These are phyloP conservation scores for Hesperophylax magnus DNA, from an alignment of 1,140 invertebrate genomes.

Conservation along the genomic window DNA sequence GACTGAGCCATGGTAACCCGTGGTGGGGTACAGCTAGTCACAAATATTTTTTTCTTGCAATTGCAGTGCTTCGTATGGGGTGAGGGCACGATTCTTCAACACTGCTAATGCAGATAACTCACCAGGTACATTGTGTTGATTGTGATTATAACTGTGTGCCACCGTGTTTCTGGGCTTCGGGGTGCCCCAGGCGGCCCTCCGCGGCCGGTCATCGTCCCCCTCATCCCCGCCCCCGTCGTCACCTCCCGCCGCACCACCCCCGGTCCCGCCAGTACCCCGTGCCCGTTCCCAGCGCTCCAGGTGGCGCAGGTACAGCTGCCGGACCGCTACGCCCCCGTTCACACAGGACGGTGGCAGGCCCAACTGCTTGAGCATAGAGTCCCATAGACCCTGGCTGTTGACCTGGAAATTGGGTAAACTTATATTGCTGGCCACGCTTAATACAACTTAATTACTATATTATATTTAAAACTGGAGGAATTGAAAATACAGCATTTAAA, in stretches of 20 bases:
- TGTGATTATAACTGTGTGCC: conserved; percentile 86
- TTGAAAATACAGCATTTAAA: too few relatives aligned
- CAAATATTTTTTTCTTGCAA: too few relatives aligned
- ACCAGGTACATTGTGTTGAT: conserved; percentile 86
- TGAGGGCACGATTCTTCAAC: too few relatives aligned
- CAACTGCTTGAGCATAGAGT: conserved; percentile 83
- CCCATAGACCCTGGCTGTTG: conserved; percentile 89
- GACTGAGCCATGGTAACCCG: too few relatives aligned
- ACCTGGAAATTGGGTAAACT: conserved; percentile 81
- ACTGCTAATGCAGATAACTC: background rate
- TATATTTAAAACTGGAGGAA: too few relatives aligned
- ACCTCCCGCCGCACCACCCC: conserved; percentile 79
- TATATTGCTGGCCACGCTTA: too few relatives aligned
- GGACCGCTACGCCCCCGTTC: conserved; percentile 89
- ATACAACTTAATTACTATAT: too few relatives aligned
- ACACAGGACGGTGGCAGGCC: conserved; percentile 84
- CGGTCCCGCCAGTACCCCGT: conserved; percentile 39
- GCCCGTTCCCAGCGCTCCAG: conserved; percentile 70
- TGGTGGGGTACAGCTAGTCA: too few relatives aligned
- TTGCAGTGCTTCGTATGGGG: too few relatives aligned
- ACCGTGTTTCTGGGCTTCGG: conserved; percentile 79
- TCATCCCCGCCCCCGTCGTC: conserved; percentile 82
- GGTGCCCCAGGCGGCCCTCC: conserved; percentile 76
- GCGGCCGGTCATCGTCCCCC: conserved; percentile 80
- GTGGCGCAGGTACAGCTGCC: conserved; percentile 91